Evolutionary conservation across 2,888 invertebrate genomes (phyloP), one percentile per base, ranked within the genome.

Genomic region (Ophion costatus): DNA sequence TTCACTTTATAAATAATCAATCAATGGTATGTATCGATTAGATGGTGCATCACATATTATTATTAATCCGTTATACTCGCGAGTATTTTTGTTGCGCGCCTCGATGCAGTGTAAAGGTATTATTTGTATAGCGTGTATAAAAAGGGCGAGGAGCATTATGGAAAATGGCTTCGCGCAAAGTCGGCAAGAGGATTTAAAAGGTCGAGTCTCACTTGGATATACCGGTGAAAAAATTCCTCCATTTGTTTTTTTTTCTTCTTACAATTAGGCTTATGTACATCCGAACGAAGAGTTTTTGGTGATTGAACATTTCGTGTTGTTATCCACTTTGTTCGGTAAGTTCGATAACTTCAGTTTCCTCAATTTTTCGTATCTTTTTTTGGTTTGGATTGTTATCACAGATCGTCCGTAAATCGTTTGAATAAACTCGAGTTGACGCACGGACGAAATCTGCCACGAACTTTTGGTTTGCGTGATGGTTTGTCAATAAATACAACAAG

Each of bases 1-100:
- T 57, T 76, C 73, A 86, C 69, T 86, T 89, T 91, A 88, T 84
- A 90, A 91, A 91, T 91, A 91, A 90, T 91, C 90, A 91, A 91
- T 91, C 91, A 56, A 69, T 81, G 76, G 79, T 83, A 85, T 51
- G 74, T 84, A 88, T 87, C 77, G 84, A 86, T 87, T 87, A 84
- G 87, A 81, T 83, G 82, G 81, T 87, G 81, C 87, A 87, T 85
- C 82, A 85, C 80, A 85, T 82, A 74, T 80, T 29, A 59, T 74
- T 20, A 42, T 64, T 66, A 22, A 22, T 22, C 22, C 9, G 64
- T 66, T 70, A 74, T 83, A 67, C 42, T 80, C 59, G 14, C 71
- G 77, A 61, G 80, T 66, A 22, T 80, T 45, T 56, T 14, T 59
- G n/a, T 14, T 75, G 64, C 51, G 20, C 59, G 7, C 22, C 59